phyloP scores from a whole-genome alignment of 37 sponge, comb jelly and placozoan species.

The Hormiphora californensis region DNA sequence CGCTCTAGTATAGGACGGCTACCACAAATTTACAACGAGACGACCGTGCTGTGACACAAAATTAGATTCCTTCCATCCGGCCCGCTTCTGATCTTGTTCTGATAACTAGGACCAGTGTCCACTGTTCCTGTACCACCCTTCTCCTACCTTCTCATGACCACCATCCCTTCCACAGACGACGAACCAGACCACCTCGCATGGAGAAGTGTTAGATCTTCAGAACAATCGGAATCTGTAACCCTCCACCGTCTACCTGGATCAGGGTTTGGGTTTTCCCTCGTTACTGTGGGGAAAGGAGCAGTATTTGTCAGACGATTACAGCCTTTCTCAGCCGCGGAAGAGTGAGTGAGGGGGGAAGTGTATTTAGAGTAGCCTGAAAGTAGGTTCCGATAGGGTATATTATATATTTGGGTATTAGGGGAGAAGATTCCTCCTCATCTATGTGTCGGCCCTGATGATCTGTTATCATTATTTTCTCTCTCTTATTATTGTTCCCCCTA shows the following conservation, averaged over 20 bases:
- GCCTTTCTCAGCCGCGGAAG: conserved; percentile 19
- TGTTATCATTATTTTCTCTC: neutral
- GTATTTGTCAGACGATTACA: conserved; percentile 32
- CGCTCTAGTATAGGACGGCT: too few relatives aligned
- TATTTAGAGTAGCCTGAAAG: neutral
- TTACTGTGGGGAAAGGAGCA: neutral
- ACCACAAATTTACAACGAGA: too few relatives aligned
- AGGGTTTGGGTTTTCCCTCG: conserved; percentile 44
- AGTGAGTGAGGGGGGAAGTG: neutral
- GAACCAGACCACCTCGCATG: conserved; percentile 29
- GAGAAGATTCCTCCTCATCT: too few relatives aligned
- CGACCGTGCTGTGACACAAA: too few relatives aligned
- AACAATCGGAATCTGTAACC: neutral
- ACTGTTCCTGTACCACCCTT: too few relatives aligned
- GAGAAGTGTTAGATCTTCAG: neutral
- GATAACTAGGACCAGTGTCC: too few relatives aligned
- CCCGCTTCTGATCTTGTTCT: too few relatives aligned
- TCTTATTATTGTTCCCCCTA: neutral
- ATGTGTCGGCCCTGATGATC: neutral
- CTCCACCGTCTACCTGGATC: neutral
- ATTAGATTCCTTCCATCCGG: too few relatives aligned
- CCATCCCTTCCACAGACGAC: conserved; percentile 11
- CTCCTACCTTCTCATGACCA: neutral
- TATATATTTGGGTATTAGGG: too few relatives aligned
- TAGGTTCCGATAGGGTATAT: too few relatives aligned